Evolutionary conservation across 2,113 vertebrate genomes (phyloP), one percentile per base, ranked within the genome.

Genomic region (Rhea pennata): DNA sequence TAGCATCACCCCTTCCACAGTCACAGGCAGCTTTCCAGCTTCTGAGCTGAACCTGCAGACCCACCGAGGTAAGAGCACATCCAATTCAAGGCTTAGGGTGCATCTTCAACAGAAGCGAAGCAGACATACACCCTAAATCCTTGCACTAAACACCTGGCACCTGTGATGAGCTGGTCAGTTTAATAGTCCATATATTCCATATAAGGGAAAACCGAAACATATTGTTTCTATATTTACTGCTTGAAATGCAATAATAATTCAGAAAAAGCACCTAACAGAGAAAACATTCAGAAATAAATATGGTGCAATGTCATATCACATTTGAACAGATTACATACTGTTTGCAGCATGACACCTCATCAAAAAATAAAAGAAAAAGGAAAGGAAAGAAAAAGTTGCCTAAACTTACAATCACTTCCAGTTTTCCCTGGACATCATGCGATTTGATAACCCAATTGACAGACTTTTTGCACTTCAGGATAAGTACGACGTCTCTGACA

Each of bases 361-460:
- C 56, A 83, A 71, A 78, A 96, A 95, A 87, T 23, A 77, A 96
- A 92, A 50, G 12, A 13, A 44, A 44, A 44, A 44, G 12, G 10
- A 44, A 44, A 44, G 12, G 42, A 44, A 44, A 44, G 12, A 36
- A 36, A 76, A 96, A 90, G 50, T 88, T 51, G 67, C 3, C 33
- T 51, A 31, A 70, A 97, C 99, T 98, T 98, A 99, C 99, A 98
- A 99, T 97, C 24, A 99, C 98, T 90, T 98, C 96, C 97, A 99
- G 98, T 71, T 96, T 99, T 94, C 99, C 99, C 2, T 96, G 97
- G 79, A 99, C 92, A 54, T 97, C 98, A 58, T 99, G 98, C 5
- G 98, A 98, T 96, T 98, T 98, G 98, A 99, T 98, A 95, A 99
- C 99, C 99, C 99, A 99, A 94, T 99, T 99, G 98, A 99, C 99